Evolutionary conservation across 2,888 invertebrate genomes (phyloP).

Genomic region (Axea sp.): DNA sequence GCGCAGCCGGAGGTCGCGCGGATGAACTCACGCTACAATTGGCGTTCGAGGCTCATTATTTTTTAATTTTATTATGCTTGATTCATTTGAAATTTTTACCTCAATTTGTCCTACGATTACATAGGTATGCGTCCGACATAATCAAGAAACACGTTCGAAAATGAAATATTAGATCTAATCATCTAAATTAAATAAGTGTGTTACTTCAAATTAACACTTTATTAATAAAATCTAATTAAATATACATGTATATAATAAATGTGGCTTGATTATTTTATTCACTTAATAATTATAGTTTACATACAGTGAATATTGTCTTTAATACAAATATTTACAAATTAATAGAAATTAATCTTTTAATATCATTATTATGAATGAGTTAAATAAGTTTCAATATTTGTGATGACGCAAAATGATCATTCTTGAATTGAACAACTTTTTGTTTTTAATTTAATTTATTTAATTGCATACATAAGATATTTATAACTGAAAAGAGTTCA

Average conservation of each 20-base stretch:
- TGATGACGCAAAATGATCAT: too few relatives aligned
- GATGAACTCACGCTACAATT: slow-evolving; percentile 1
- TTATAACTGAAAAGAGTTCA: not conserved
- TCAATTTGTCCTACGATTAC: slow-evolving; percentile 29
- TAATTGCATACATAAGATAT: not conserved
- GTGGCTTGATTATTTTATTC: slow-evolving; percentile 29
- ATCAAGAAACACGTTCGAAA: slow-evolving; percentile 50
- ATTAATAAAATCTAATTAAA: too few relatives aligned
- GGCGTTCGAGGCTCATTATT: slow-evolving; percentile 3
- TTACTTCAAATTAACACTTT: slow-evolving; percentile 14
- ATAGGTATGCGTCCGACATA: slow-evolving; percentile 23
- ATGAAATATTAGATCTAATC: slow-evolving; percentile 30
- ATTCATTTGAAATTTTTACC: slow-evolving; percentile 7
- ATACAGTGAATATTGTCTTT: slow-evolving; percentile 46
- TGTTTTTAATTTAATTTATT: not conserved
- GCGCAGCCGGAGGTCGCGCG: slow-evolving; percentile 25
- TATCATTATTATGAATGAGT: not conserved
- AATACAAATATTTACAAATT: slow-evolving; percentile 53
- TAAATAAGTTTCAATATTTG: slow-evolving; percentile 22
- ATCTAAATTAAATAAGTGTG: slow-evolving; percentile 15
- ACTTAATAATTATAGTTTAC: slow-evolving; percentile 30
- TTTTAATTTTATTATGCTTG: slow-evolving; percentile 6
- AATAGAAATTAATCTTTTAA: slow-evolving; percentile 23
- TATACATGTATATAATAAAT: too few relatives aligned
- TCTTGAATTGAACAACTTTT: too few relatives aligned